Evolutionary conservation across 2,888 invertebrate genomes (phyloP).

Genomic region (Drosophila percnosoma): DNA sequence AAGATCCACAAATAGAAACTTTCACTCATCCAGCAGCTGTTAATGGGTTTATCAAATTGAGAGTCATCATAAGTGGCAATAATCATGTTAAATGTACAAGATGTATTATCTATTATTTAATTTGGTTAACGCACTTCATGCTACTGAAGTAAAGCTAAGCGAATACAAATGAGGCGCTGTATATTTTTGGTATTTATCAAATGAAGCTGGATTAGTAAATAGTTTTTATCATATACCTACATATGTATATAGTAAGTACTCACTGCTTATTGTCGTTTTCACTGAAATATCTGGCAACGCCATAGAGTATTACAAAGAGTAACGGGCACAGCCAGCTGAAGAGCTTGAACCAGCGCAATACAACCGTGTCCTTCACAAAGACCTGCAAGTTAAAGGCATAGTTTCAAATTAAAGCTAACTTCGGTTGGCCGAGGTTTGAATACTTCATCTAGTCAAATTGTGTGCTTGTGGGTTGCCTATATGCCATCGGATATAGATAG

Average conservation of each 20-base stretch:
- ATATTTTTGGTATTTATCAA: background rate
- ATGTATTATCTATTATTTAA: background rate
- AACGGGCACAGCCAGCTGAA: conserved; percentile 90
- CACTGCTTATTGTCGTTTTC: conserved; percentile 87
- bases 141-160: background rate
- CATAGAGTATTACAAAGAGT: conserved; percentile 86
- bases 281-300: conserved; percentile 79
- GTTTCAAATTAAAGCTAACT: background rate
- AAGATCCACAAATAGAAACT: conserved; percentile 88
- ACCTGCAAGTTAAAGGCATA: conserved; percentile 85
- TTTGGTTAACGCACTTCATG: background rate
- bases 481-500: background rate
- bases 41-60: background rate
- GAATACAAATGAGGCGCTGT: background rate
- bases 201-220: background rate
- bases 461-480: background rate
- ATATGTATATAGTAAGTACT: conserved; percentile 68
- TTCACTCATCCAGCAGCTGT: conserved; percentile 89
- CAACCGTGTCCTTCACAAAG: conserved; percentile 90
- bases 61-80: background rate
- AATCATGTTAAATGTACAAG: background rate
- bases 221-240: background rate
- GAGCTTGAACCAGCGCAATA: conserved; percentile 89
- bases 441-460: background rate
- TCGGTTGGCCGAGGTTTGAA: background rate